Evolutionary conservation across 1,140 invertebrate species (phyloP), one percentile per base, ranked within the genome.

Genomic region (Lasioglossum baleicum): DNA sequence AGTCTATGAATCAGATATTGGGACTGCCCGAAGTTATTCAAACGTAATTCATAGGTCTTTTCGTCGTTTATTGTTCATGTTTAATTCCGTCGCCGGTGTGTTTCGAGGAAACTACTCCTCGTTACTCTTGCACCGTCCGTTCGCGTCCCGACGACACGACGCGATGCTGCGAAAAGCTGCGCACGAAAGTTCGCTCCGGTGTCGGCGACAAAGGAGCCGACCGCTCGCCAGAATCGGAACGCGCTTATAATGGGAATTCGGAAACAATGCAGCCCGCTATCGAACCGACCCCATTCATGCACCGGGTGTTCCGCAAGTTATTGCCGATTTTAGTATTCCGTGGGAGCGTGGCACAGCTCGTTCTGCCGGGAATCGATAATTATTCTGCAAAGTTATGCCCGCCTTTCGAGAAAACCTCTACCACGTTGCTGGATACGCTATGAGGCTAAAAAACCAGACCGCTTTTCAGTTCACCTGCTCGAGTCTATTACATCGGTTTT

Each of bases 241-340:
- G 69, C 76, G 79, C 75, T 87, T 87, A 83, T 87, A 87, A 88
- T 88, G 66, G 81, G 77, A 85, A 78, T 85, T 84, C 81, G 80
- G 78, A 87, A 88, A 88, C 86, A 88, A 88, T 88, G 83, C 72
- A 75, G 60, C 75, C 85, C 85, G 76, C 56, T 85, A 83, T 87
- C 81, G 86, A 87, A 80, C 81, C 71, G 75, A 67, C 77, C 69
- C 68, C 84, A 75, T 74, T 69, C 80, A 73, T 82, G 61, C 72
- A 61, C 13, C 53, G 63, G 65, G 58, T 81, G 75, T n/a, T 81
- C 31, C 51, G 68, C 82, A 73, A 74, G 26, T 71, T 44, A 11
- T 6, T 7, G 26, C 17, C 20, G n/a, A 48, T 6, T 63, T 77
- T 71, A 31, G 48, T 60, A 42, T 56, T 67, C 15, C 26, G 35